A percentile compares a stretch with the other conserved stretches of the same genome.
Evolutionary conservation across 2,888 invertebrate genomes (phyloP).

Genomic region (Plagiodera versicolora): DNA sequence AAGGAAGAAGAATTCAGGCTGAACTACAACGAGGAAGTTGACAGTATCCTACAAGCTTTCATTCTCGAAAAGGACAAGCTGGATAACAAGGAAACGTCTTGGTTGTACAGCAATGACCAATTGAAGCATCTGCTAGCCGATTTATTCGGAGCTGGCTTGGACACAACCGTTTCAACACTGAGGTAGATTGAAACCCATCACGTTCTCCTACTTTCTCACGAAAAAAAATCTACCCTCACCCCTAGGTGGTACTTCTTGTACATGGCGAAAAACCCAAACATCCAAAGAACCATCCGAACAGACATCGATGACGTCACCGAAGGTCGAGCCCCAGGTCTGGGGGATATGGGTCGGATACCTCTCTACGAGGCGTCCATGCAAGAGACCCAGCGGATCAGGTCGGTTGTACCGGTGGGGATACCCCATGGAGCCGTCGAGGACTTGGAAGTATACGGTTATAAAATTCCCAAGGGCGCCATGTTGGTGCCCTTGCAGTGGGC

Average conservation of each 20-base stretch:
- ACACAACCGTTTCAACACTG: slow-evolving; percentile 78
- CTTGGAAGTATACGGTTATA: slow-evolving; percentile 56
- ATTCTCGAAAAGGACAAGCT: slow-evolving; percentile 62
- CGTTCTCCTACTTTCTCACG: too few relatives aligned
- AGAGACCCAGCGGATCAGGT: slow-evolving; percentile 77
- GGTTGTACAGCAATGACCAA: slow-evolving; percentile 63
- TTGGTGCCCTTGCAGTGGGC: slow-evolving; percentile 82
- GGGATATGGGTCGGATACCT: slow-evolving; percentile 60
- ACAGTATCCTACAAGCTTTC: slow-evolving; percentile 65
- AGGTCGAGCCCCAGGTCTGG: slow-evolving; percentile 54
- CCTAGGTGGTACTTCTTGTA: slow-evolving; percentile 75
- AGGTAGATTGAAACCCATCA: slow-evolving; percentile 49
- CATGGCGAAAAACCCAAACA: slow-evolving; percentile 68
- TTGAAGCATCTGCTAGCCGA: slow-evolving; percentile 76
- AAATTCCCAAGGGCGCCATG: slow-evolving; percentile 71
- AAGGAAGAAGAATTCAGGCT: too few relatives aligned
- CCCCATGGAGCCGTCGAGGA: slow-evolving; percentile 75
- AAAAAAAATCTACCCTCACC: neutral
- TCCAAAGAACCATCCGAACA: slow-evolving; percentile 63
- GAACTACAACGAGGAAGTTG: slow-evolving; percentile 12
- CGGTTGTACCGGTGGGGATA: slow-evolving; percentile 81
- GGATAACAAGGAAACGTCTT: slow-evolving; percentile 46
- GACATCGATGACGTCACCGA: slow-evolving; percentile 57
- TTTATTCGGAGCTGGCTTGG: slow-evolving; percentile 83
- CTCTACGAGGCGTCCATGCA: slow-evolving; percentile 73